Evolutionary conservation across 2,888 invertebrate species (phyloP).

Genomic region (Drosophila cognata): DNA sequence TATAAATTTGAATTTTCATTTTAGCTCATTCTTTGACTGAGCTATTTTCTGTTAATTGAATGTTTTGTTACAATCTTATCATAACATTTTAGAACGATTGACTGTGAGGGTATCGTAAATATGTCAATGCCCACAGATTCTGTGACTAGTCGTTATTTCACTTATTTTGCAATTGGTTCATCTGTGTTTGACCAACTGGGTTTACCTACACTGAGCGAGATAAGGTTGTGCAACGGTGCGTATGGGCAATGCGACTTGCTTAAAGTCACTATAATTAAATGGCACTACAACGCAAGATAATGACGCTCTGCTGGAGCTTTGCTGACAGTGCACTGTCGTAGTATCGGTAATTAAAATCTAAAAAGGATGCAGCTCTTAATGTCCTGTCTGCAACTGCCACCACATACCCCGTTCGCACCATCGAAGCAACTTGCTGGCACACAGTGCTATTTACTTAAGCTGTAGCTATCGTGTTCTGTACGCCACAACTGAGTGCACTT

Average conservation of each 20-base stretch:
- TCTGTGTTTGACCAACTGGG: conserved; percentile 36
- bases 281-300: conserved; percentile 51
- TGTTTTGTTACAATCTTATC: no score
- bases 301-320: conserved; percentile 30
- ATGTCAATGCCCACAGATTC: conserved; percentile 5
- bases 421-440: conserved; percentile 25
- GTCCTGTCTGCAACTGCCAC: conserved; percentile 45
- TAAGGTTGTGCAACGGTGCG: conserved; percentile 44
- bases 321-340: conserved; percentile 49
- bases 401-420: neutral
- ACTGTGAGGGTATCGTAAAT: conserved; percentile 22
- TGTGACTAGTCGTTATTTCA: neutral
- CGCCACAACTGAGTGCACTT: conserved; percentile 58
- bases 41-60: neutral
- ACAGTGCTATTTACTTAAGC: conserved; percentile 73
- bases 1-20: neutral
- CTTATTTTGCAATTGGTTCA: conserved; percentile 28
- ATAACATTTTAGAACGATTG: neutral
- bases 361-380: conserved; percentile 62
- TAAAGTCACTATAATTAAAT: conserved; percentile 76
- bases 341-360: conserved; percentile 82
- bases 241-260: conserved; percentile 69
- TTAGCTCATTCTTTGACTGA: neutral
- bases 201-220: conserved; percentile 34
- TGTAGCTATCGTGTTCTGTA: conserved; percentile 53